Evolutionary conservation across 1,140 invertebrate species (phyloP).

Genomic region (Drosophila funebris): DNA sequence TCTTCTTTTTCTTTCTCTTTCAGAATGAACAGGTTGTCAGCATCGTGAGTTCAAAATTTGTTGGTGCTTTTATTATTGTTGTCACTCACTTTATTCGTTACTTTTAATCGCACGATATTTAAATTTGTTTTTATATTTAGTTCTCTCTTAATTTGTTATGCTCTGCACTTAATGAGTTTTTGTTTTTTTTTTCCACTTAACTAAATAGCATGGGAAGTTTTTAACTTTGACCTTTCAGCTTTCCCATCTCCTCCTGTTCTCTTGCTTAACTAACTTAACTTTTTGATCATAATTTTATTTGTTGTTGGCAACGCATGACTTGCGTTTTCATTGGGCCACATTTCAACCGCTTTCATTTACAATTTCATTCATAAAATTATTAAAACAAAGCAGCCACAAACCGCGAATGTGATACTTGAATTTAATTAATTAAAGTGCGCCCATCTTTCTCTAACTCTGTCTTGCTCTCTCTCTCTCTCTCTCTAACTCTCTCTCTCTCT

Average conservation of each 20-base stretch:
- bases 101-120: slow-evolving; percentile 44
- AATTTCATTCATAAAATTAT: too few relatives aligned
- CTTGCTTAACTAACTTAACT: slow-evolving; percentile 18
- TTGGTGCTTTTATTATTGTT: slow-evolving; percentile 44
- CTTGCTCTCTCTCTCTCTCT: not conserved
- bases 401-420: slow-evolving; percentile 44
- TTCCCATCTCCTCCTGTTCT: slow-evolving; percentile 23
- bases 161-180: slow-evolving; percentile 21
- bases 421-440: slow-evolving; percentile 52
- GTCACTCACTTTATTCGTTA: slow-evolving; percentile 34
- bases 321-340: slow-evolving; percentile 26
- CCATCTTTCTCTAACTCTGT: slow-evolving; percentile 19
- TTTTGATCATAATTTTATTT: not conserved
- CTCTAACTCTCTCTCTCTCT: slow-evolving; percentile 13
- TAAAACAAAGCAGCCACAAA: too few relatives aligned
- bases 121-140: slow-evolving; percentile 27
- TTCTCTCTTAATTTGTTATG: slow-evolving; percentile 26
- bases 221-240: slow-evolving; percentile 46
- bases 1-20: slow-evolving; percentile 76
- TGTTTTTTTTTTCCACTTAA: slow-evolving; percentile 37
- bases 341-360: slow-evolving; percentile 31
- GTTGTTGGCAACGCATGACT: slow-evolving; percentile 45
- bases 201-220: slow-evolving; percentile 32
- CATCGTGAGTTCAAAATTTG: slow-evolving; percentile 78
- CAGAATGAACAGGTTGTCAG: slow-evolving; percentile 83